Evolutionary conservation across 2,113 vertebrate genomes (phyloP).

Genomic region (Sphyrna mokarran): DNA sequence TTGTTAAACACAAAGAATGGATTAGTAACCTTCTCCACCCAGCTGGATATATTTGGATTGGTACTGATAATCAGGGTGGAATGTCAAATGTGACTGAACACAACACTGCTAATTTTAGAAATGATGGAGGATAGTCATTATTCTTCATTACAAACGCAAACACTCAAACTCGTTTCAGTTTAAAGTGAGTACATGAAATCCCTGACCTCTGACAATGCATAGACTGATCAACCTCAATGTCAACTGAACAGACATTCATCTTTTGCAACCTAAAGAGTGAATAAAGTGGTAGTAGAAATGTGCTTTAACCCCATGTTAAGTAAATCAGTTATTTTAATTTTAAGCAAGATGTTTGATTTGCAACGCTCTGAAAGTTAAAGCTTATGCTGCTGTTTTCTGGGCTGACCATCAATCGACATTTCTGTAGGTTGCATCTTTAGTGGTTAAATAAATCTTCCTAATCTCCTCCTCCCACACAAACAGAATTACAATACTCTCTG

Average conservation of each 20-base stretch:
- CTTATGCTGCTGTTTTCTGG: not conserved
- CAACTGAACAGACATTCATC: not conserved
- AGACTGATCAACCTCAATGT: constrained; percentile 9
- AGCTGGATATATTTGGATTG: not conserved
- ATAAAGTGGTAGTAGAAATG: not conserved
- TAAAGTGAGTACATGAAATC: not conserved
- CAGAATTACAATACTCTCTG: not conserved
- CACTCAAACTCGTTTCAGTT: not conserved
- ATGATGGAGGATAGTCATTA: not conserved
- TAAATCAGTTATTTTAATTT: not conserved
- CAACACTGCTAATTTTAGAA: not conserved
- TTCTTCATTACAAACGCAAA: constrained; percentile 16
- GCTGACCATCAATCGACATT: not conserved
- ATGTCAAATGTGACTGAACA: not conserved
- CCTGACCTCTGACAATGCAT: no score
- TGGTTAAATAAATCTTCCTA: not conserved
- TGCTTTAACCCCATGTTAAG: not conserved
- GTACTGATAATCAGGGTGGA: not conserved
- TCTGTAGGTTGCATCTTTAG: not conserved
- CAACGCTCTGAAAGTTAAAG: not conserved
- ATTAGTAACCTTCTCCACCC: not conserved
- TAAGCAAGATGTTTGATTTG: not conserved
- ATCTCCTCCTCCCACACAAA: not conserved
- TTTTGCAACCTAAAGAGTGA: not conserved
- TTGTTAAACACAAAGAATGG: not conserved